These are phyloP conservation scores for Ochropacha duplaris DNA, from an alignment of 2,888 invertebrate species.

Conservation along the genomic window DNA sequence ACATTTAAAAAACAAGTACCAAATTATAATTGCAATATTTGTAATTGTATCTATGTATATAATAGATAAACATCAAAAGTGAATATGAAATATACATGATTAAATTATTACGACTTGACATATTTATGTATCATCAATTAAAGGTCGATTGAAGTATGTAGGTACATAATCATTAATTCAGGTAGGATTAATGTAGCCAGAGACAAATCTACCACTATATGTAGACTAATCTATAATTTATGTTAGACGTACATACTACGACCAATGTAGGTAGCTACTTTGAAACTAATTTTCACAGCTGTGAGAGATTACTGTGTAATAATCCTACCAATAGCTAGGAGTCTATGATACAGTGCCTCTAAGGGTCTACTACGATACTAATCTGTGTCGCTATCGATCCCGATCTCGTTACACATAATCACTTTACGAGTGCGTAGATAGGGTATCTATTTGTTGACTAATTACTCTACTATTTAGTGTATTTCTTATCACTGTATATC, in stretches of 20 bases:
- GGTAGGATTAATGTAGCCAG: constrained; percentile 2
- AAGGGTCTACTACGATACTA: neutral
- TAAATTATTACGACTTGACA: neutral
- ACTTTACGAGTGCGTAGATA: neutral
- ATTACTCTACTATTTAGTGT: neutral
- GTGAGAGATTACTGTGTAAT: constrained; percentile 29
- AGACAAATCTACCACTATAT: constrained; percentile 21
- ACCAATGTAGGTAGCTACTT: constrained; percentile 24
- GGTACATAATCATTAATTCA: constrained; percentile 20
- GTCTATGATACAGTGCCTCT: neutral
- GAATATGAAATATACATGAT: neutral
- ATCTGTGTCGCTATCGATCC: neutral
- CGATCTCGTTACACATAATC: neutral
- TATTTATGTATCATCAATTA: neutral
- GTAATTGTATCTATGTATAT: no score
- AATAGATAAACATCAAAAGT: neutral
- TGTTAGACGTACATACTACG: constrained; percentile 20
- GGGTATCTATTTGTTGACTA: neutral
- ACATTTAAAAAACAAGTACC: no score
- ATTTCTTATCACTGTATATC: no score
- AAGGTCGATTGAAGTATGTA: neutral
- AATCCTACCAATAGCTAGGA: constrained; percentile 20
- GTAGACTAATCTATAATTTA: constrained; percentile 34
- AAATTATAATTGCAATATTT: no score
- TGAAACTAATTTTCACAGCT: constrained; percentile 39